Conservation (phyloP, 2,888 invertebrate species). For the Clusia tigrina region DNA sequence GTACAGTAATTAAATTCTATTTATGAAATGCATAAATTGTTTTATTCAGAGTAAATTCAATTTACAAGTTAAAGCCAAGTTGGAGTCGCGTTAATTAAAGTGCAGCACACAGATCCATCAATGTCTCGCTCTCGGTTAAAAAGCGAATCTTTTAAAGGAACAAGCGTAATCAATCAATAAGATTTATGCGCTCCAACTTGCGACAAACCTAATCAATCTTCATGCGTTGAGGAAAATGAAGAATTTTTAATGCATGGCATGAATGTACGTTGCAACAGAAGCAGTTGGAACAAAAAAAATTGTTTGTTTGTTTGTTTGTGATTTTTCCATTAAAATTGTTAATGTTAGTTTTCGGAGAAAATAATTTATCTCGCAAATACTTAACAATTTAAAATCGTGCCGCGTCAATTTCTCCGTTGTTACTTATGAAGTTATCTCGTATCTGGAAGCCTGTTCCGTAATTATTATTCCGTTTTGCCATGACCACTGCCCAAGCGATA, state of each 20-base stretch:
- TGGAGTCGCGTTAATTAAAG: too few relatives aligned
- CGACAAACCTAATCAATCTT: conserved; percentile 63
- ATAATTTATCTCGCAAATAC: too few relatives aligned
- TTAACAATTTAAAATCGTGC: background rate
- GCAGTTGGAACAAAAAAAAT: background rate
- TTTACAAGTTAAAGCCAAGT: too few relatives aligned
- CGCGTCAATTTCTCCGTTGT: background rate
- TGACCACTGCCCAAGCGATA: background rate
- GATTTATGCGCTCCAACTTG: conserved; percentile 60
- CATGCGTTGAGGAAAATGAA: conserved; percentile 10
- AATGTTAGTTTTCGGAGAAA: too few relatives aligned
- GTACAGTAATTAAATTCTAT: too few relatives aligned
- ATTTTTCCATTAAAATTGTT: too few relatives aligned
- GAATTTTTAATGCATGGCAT: conserved; percentile 1
- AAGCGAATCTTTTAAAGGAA: conserved; percentile 50
- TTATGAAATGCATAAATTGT: too few relatives aligned
- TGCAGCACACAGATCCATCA: too few relatives aligned
- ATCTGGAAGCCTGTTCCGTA: background rate
- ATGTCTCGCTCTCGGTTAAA: too few relatives aligned
- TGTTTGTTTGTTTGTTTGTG: too few relatives aligned
- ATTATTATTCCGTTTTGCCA: background rate
- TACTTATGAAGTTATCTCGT: too few relatives aligned
- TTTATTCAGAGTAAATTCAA: too few relatives aligned
- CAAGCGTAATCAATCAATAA: conserved; percentile 61
- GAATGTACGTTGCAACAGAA: background rate